Evolutionary conservation across 1,140 invertebrate species (phyloP).

Genomic region (Mycetomoellerius zeteki): DNA sequence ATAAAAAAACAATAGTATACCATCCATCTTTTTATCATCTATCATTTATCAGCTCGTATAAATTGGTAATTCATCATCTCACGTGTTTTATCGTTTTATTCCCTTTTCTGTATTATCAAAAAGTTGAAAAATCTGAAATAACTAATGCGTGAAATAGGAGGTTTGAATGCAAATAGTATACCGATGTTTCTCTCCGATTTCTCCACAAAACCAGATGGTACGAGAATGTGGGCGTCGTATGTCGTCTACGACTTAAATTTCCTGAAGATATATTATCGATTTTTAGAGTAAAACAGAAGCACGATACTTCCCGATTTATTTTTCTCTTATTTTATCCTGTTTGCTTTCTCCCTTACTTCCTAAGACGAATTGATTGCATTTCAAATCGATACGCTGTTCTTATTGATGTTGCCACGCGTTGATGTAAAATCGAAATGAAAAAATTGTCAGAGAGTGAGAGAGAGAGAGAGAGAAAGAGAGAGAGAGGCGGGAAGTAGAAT

Average conservation of each 20-base stretch:
- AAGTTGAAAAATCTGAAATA: not conserved
- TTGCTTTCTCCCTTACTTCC: not conserved
- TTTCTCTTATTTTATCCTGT: constrained; percentile 19
- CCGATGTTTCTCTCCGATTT: constrained; percentile 11
- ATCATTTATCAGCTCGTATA: not conserved
- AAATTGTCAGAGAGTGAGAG: not conserved
- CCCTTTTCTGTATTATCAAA: not conserved
- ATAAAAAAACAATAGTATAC: not conserved
- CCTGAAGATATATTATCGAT: constrained; percentile 12
- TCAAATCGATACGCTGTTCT: not conserved
- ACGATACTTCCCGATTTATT: not conserved
- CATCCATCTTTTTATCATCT: constrained; percentile 5
- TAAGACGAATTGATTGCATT: not conserved
- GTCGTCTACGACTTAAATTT: constrained; percentile 7
- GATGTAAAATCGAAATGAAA: constrained; percentile 10
- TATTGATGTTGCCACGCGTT: not conserved
- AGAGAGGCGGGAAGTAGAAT: too few relatives aligned
- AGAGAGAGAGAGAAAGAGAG: too few relatives aligned
- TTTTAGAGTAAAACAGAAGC: not conserved
- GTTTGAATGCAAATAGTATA: constrained; percentile 10
- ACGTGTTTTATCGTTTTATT: not conserved
- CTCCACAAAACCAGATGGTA: not conserved
- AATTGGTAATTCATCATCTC: constrained; percentile 12
- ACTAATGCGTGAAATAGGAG: constrained; percentile 23
- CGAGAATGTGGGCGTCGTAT: not conserved